Base-by-base conservation (phyloP, 2,113 vertebrate species). In the human region DNA sequence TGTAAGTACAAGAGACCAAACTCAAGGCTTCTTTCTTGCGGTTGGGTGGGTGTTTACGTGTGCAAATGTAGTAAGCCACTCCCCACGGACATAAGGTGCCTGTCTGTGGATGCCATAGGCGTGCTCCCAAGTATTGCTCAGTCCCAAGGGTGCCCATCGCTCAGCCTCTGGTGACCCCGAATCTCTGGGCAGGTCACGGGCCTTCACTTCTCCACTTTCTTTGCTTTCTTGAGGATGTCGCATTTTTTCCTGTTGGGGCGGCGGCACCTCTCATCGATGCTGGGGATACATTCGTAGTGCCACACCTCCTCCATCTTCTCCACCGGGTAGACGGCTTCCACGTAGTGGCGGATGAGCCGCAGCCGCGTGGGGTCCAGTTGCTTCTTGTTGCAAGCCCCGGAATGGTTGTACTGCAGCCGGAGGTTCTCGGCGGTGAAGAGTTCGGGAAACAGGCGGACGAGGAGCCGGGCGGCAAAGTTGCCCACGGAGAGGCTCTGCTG, bases 241-340 rank as follows among this genome's bases (percentile, higher is more conserved):
- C 99, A 99, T 98, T 99, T 99, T 98, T 99, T 99, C 93, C 99
- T 99, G 98, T 99, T 99, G 32, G 99, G 99, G 32, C 99, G 99
- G 94, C 99, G 99, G 98, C 99, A 99, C 43, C 99, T 99, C 96
- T 99, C 99, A 7, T 99, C 99, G 11, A 99, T 99, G 99, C 99
- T 99, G 1, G 99, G 99, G 97, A 99, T 99, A 97, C 99, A 99
- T 98, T 99, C 99, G 45, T 99, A 99, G 98, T 99, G 99, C 99
- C 99, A 99, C 18, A 99, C 99, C 98, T 99, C 99, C 97, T 99
- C 99, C 99, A 99, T 99, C 98, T 99, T 99, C 97, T 99, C 99
- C 98, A 99, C 99, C 27, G 99, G 99, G 97, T 99, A 99, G 95
- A 99, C 99, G 0, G 99, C 99, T 86, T 99, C 99, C 98, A 99